These are phyloP conservation scores for Brassicogethes aeneus DNA, from an alignment of 2,888 invertebrate species.

Conservation along the genomic window DNA sequence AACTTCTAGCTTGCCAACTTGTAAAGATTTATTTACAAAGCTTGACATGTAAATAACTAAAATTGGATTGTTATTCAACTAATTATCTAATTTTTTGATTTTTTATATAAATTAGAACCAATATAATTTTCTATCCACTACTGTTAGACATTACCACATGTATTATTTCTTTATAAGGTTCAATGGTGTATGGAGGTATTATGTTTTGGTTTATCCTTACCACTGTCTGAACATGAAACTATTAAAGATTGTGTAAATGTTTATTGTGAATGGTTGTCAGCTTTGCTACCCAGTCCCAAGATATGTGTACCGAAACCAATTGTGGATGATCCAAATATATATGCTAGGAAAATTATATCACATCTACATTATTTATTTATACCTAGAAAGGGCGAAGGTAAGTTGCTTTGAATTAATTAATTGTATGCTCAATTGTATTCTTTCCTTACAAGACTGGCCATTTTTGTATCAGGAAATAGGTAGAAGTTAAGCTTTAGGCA, in stretches of 20 bases:
- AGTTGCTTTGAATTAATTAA: constrained; percentile 22
- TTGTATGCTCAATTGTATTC: no score
- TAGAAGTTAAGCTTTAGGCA: no score
- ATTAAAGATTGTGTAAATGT: constrained; percentile 93
- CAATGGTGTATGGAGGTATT: constrained; percentile 82
- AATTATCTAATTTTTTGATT: no score
- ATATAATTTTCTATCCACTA: no score
- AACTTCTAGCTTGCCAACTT: no score
- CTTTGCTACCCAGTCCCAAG: constrained; percentile 74
- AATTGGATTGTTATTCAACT: no score
- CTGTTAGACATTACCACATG: no score
- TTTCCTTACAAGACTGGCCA: constrained; percentile 84
- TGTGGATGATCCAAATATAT: constrained; percentile 79
- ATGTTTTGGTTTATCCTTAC: constrained; percentile 84
- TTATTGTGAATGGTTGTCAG: constrained; percentile 94
- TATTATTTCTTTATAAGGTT: constrained; percentile 49
- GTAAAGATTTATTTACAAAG: no score
- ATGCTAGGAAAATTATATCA: constrained; percentile 80
- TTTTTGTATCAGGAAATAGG: constrained; percentile 84
- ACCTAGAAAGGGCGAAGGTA: constrained; percentile 88
- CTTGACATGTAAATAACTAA: no score
- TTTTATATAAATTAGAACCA: no score
- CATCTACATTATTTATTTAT: constrained; percentile 93
- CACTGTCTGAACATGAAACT: constrained; percentile 85
- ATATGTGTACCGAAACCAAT: constrained; percentile 85